These are phyloP conservation scores for Hetaerina americana DNA, from an alignment of 1,140 invertebrate species.

Conservation along the genomic window DNA sequence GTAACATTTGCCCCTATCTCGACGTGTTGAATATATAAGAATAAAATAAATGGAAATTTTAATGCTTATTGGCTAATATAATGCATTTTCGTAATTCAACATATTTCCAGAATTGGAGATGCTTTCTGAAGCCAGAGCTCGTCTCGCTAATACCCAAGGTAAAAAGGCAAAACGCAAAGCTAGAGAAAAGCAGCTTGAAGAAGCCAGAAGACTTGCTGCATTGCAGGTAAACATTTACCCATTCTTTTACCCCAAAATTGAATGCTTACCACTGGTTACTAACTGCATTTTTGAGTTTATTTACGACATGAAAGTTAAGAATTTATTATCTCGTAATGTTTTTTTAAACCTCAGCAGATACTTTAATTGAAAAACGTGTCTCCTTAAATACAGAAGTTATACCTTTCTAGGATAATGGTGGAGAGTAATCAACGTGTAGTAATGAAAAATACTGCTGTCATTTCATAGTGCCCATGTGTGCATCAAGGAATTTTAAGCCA, in stretches of 20 bases:
- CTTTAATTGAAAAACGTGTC: too few relatives aligned
- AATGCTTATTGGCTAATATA: background rate
- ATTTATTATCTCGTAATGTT: too few relatives aligned
- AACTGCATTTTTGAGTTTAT: too few relatives aligned
- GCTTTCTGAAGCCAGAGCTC: constrained; percentile 94
- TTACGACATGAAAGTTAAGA: too few relatives aligned
- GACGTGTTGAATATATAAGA: background rate
- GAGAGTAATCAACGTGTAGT: too few relatives aligned
- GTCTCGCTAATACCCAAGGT: constrained; percentile 97
- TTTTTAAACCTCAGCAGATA: too few relatives aligned
- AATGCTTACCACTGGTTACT: background rate
- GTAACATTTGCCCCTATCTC: constrained; percentile 37
- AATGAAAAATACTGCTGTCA: too few relatives aligned
- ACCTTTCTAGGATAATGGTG: too few relatives aligned
- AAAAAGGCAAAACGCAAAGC: constrained; percentile 99
- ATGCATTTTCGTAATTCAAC: constrained; percentile 21
- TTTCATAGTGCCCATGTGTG: too few relatives aligned
- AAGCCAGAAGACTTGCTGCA: constrained; percentile 88
- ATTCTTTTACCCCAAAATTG: background rate
- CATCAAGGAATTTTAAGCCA: too few relatives aligned
- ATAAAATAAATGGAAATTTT: background rate
- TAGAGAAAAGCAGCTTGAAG: constrained; percentile 95
- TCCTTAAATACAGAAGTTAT: too few relatives aligned
- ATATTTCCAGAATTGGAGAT: constrained; percentile 80
- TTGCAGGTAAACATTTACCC: constrained; percentile 51